phyloP scores from a whole-genome alignment of 2,113 vertebrate genomes.

The Andinoacara biseriatus region DNA sequence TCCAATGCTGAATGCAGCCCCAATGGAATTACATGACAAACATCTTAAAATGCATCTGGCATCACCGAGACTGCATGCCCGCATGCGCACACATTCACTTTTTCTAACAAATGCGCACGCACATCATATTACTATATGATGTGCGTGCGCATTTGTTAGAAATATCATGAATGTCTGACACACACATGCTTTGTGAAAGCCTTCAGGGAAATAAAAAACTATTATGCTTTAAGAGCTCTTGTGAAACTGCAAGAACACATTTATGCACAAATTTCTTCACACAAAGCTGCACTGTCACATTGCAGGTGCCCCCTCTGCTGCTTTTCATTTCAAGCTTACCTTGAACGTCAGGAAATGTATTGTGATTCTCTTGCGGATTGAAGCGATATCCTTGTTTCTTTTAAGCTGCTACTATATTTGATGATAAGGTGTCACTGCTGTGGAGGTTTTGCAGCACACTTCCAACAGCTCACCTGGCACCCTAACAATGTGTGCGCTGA shows the following conservation, averaged over 20 bases:
- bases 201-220: not conserved
- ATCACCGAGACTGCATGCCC: not conserved
- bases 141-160: too few relatives aligned
- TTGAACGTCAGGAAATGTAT: constrained; percentile 27
- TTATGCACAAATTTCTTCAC: constrained; percentile 4
- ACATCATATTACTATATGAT: too few relatives aligned
- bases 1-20: constrained; percentile 48
- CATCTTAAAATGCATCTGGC: constrained; percentile 50
- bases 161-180: constrained; percentile 2
- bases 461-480: not conserved
- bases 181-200: not conserved
- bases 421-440: constrained; percentile 8
- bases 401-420: constrained; percentile 31
- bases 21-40: constrained; percentile 66
- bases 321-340: constrained; percentile 23
- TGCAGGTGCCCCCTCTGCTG: not conserved
- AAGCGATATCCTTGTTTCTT: constrained; percentile 17
- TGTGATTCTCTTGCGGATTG: constrained; percentile 17
- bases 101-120: constrained; percentile 12
- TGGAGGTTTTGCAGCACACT: not conserved
- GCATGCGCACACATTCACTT: constrained; percentile 4
- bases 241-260: constrained; percentile 8
- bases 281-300: constrained; percentile 11
- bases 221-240: constrained; percentile 34
- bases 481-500: not conserved